Base-by-base conservation (phyloP, 2,888 invertebrate genomes). In the Empis stercorea region DNA sequence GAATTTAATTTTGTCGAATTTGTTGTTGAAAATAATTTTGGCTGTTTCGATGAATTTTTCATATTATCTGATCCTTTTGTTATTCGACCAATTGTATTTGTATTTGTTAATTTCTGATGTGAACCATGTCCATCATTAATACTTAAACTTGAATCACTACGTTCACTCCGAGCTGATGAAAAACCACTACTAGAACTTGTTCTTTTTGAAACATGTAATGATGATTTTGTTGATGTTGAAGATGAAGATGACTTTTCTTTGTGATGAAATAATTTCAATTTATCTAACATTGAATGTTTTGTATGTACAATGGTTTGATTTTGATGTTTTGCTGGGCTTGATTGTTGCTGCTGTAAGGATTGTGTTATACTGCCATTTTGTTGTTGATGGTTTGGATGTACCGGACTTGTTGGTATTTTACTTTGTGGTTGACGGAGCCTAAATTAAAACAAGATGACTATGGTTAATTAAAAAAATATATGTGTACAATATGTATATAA, bases 181-280 rank as follows among this genome's bases (percentile, higher is more conserved):
- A 88, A 86, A 11, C 87, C 88, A 65, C 83, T 87, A 52, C 85
- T 88, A 60, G 87, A 87, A 62, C 87, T 86, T 2, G 88, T 88
- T 54, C 88, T 74, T 68, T 88, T 87, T 61, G 23, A 27, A 2
- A 27, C 9, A 27, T 27, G 5, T 27, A 7, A 2, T 27, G 23
- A 27, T 27, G 66, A 72, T 52, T 64, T 71, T 54, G 74, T 72
- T 51, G 74, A 73, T 42, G 44, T 49, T 34, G 64, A 72, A 61
- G 65, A 72, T 52, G 64, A 70, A 54, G 74, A 73, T 51, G 73
- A 73, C 48, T 70, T 59, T 66, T 74, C 75, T 44, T 75, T 75
- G 66, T 74, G 74, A 27, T 30, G 38, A 53, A 89, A 88, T 50
- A 89, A 75, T 65, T 88, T 89, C 59, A 89, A 75, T 65, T 88